Evolutionary conservation across 2,888 invertebrate genomes (phyloP).

Genomic region (Prionchulus punctatus): DNA sequence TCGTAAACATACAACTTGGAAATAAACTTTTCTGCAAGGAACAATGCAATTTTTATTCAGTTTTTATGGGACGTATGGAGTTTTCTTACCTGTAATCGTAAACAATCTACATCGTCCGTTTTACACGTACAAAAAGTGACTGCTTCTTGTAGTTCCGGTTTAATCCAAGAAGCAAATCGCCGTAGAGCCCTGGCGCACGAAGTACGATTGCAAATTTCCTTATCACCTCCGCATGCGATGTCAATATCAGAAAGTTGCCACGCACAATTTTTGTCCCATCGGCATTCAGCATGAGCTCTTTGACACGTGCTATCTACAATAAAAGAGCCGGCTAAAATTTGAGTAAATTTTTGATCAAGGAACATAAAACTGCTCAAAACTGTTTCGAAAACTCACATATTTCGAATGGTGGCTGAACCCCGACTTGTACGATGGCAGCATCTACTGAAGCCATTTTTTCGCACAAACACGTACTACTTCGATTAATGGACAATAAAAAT

Average conservation of each 20-base stretch:
- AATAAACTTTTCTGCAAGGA: not conserved
- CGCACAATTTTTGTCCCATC: not conserved
- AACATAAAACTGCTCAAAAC: too few relatives aligned
- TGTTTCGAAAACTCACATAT: too few relatives aligned
- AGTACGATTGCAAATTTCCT: not conserved
- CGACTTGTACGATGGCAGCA: too few relatives aligned
- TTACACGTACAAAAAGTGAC: constrained; percentile 2
- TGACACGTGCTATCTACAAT: constrained; percentile 3
- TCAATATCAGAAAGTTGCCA: constrained; percentile 2
- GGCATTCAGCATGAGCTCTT: not conserved
- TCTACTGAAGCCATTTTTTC: not conserved
- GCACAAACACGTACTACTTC: not conserved
- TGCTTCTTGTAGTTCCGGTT: not conserved
- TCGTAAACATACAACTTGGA: not conserved
- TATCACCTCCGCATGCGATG: not conserved
- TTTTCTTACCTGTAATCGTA: constrained; percentile 2
- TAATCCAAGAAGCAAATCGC: not conserved
- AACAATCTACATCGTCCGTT: not conserved
- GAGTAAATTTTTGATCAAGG: too few relatives aligned
- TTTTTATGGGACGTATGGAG: not conserved
- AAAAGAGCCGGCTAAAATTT: too few relatives aligned
- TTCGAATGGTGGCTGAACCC: too few relatives aligned
- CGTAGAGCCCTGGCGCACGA: not conserved
- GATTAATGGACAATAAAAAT: not conserved
- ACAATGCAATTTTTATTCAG: not conserved